Conservation (phyloP, 2,113 vertebrate genomes). For the Dasyprocta punctata region DNA sequence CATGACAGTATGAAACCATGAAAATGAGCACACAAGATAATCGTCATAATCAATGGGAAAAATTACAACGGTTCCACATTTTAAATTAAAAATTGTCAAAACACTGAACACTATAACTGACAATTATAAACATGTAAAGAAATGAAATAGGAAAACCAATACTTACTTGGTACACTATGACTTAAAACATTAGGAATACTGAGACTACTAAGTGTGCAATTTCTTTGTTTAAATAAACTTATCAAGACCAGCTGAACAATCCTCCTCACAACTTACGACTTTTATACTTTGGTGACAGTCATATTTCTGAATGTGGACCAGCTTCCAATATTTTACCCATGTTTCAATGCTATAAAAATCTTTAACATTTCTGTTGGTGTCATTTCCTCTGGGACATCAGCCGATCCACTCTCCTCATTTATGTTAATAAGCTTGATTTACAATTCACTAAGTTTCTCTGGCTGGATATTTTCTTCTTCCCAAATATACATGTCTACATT, state of each 20-base stretch:
- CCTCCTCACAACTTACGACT: background rate
- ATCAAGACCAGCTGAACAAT: background rate
- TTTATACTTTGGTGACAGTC: background rate
- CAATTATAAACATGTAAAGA: background rate
- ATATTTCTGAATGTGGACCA: background rate
- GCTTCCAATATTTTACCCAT: background rate
- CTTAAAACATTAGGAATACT: background rate
- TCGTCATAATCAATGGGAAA: background rate
- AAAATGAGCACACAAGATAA: background rate
- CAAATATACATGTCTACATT: background rate
- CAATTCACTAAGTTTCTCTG: background rate
- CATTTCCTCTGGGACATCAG: background rate
- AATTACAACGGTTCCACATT: background rate
- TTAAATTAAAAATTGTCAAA: background rate
- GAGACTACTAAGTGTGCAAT: background rate
- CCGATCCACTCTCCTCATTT: background rate
- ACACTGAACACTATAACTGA: slow-evolving; percentile 11
- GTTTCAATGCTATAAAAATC: background rate
- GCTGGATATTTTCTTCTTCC: background rate
- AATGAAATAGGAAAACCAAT: background rate
- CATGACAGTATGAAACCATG: background rate
- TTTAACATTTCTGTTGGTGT: background rate
- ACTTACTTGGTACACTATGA: background rate
- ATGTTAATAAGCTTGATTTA: background rate
- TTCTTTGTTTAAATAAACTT: background rate